Base-by-base conservation (phyloP, 2,113 vertebrate genomes). In the Tamias sibiricus region DNA sequence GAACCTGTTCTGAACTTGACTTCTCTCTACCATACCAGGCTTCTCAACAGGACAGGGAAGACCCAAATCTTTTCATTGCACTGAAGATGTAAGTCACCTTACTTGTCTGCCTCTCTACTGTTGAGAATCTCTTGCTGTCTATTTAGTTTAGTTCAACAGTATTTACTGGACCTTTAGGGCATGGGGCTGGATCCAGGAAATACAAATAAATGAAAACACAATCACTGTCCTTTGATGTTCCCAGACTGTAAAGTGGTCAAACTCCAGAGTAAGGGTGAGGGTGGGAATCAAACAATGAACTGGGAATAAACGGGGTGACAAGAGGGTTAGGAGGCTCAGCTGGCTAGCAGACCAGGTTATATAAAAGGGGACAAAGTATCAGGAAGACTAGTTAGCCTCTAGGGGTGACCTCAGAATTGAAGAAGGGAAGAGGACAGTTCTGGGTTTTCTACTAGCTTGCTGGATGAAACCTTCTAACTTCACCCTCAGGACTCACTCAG, bases 91-190 rank as follows among this genome's bases (percentile, higher is more conserved):
- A 17, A 11, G 24, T 80, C 10, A 72, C 52, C 49, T 68, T 69
- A 32, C 28, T 92, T 77, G 19, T 30, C 52, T 9, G 44, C 54
- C 19, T 42, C 47, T 75, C 28, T 62, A 64, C 68, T 76, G 4
- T 77, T 13, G 24, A 77, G 28, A 35, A 28, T 24, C n/a, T 2
- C 32, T 80, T 72, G 17, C 54, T 71, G 24, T 83, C 30, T 80
- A 28, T 86, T 92, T n/a, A 47, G 26, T 83, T 91, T 80, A 87
- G 52, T 68, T 88, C 28, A 82, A 69, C 37, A 91, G 62, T 85
- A 77, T 90, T 91, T 93, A 84, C 8, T 28, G 11, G 30, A 22
- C 11, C 37, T 83, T 91, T 69, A 11, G 87, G 80, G 42, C 42
- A 66, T 44, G 35, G 40, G 3, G 14, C 44, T 75, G 49, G 42